Conservation (phyloP, 2,888 invertebrate species). For the Melanostoma mellinum region DNA sequence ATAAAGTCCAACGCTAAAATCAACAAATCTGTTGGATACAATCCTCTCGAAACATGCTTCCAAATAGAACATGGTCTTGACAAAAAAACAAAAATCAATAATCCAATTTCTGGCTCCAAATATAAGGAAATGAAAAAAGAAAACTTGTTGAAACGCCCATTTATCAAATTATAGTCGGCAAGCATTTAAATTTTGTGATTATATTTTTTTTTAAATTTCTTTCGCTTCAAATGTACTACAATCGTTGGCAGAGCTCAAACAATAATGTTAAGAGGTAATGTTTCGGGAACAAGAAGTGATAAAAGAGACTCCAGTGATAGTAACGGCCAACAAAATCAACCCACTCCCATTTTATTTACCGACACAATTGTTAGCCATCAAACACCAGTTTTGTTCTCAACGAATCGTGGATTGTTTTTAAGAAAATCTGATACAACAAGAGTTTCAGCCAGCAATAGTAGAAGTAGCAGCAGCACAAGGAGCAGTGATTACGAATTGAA, state of each 20-base stretch:
- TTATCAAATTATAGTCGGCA: neutral
- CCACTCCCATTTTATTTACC: slow-evolving; percentile 60
- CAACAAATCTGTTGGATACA: neutral
- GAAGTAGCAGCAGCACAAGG: slow-evolving; percentile 9
- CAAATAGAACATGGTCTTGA: neutral
- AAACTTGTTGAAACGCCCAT: slow-evolving; percentile 64
- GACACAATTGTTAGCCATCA: slow-evolving; percentile 74
- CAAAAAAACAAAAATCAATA: slow-evolving; percentile 52
- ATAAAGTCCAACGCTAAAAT: neutral
- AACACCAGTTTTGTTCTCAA: slow-evolving; percentile 80
- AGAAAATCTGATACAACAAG: slow-evolving; percentile 66
- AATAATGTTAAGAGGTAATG: slow-evolving; percentile 62
- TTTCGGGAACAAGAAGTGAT: slow-evolving; percentile 50
- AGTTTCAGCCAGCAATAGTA: neutral
- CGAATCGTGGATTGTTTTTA: slow-evolving; percentile 79
- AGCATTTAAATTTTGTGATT: neutral
- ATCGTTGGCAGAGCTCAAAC: slow-evolving; percentile 25
- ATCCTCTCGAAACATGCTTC: slow-evolving; percentile 8
- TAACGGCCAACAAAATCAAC: slow-evolving; percentile 20
- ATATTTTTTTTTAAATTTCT: neutral
- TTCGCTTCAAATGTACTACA: slow-evolving; percentile 44
- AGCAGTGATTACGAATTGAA: slow-evolving; percentile 59
- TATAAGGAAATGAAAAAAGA: neutral
- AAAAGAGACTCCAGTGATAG: slow-evolving; percentile 45
- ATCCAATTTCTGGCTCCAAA: slow-evolving; percentile 4